phyloP scores from a whole-genome alignment of 2,797 vertebrate genomes.

The Alosa sapidissima region DNA sequence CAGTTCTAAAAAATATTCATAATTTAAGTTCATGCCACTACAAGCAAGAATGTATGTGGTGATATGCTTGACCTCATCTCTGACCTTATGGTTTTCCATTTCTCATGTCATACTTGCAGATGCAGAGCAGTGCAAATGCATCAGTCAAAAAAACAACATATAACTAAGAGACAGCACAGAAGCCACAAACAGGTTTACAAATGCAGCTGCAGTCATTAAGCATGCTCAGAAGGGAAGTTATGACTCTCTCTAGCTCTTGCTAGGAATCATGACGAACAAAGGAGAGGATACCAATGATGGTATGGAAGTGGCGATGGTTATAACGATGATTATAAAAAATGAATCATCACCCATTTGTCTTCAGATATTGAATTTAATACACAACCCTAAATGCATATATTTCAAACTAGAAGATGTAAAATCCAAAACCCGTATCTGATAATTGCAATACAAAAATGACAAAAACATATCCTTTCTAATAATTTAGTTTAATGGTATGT shows the following conservation, averaged over 20 bases:
- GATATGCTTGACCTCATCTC: neutral
- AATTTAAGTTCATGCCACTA: too few species aligned
- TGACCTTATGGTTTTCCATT: neutral
- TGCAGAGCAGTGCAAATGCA: neutral
- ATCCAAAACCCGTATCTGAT: neutral
- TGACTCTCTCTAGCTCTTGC: neutral
- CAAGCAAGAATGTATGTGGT: neutral
- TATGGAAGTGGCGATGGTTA: neutral
- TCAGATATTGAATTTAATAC: neutral
- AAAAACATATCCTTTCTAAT: neutral
- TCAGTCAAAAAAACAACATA: neutral
- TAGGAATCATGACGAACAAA: too few species aligned
- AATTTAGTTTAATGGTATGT: too few species aligned
- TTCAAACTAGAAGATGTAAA: neutral
- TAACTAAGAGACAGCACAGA: neutral
- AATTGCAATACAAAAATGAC: neutral
- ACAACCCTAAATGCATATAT: neutral
- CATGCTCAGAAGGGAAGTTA: neutral
- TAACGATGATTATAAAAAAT: neutral
- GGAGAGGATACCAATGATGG: neutral
- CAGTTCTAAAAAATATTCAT: too few species aligned
- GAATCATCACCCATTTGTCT: neutral
- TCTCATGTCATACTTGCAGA: neutral
- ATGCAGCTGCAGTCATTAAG: neutral
- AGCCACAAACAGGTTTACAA: neutral